These are phyloP conservation scores for Eristalis intricaria DNA, from an alignment of 2,888 invertebrate species.

Conservation along the genomic window DNA sequence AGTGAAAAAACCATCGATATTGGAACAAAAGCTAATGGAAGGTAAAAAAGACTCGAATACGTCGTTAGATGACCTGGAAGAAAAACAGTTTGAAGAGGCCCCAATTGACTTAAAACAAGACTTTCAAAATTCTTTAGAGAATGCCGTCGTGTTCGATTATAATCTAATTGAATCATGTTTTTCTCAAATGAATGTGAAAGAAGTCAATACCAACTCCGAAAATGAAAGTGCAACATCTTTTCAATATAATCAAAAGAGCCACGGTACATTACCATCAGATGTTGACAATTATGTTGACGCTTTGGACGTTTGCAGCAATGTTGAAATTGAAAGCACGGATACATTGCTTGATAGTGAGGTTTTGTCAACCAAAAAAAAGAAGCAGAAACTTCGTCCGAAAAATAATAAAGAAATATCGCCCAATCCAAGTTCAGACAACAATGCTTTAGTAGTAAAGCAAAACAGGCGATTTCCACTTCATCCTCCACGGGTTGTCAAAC, in stretches of 20 bases:
- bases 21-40: conserved; percentile 87
- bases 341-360: conserved; percentile 75
- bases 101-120: conserved; percentile 81
- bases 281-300: conserved; percentile 68
- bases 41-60: conserved; percentile 80
- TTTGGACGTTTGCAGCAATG: conserved; percentile 79
- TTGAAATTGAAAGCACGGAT: conserved; percentile 78
- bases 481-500: conserved; percentile 82
- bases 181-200: conserved; percentile 69
- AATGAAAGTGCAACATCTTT: conserved; percentile 3
- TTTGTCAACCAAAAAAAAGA: conserved; percentile 74
- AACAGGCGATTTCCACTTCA: conserved; percentile 85
- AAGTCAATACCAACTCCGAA: conserved; percentile 61
- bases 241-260: conserved; percentile 11
- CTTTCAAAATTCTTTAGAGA: conserved; percentile 83
- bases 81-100: conserved; percentile 76
- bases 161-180: conserved; percentile 42
- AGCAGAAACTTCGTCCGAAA: conserved; percentile 74
- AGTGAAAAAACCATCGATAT: conserved; percentile 85
- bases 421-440: conserved; percentile 77
- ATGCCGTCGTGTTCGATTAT: conserved; percentile 81
- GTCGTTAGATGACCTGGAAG: conserved; percentile 77
- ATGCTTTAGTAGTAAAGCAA: conserved; percentile 82
- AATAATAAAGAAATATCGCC: conserved; percentile 76
- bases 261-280: not conserved